Percentiles rank a stretch among this genome's conserved stretches.
phyloP scores from a whole-genome alignment of 64 coral and sea anemone genomes.

The Stichodactyla mertensii region DNA sequence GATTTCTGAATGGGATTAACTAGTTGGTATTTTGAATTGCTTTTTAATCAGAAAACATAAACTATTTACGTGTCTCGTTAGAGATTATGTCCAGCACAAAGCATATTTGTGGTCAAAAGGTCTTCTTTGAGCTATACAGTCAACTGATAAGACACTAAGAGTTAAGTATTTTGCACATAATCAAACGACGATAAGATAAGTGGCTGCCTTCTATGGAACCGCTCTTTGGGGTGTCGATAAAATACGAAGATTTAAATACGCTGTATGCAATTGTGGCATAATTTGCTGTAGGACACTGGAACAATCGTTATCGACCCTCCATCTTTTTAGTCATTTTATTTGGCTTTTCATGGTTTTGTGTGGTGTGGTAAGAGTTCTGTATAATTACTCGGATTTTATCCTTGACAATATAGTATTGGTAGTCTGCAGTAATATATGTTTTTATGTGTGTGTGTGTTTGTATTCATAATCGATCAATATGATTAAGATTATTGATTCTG shows the following conservation, averaged over 20 bases:
- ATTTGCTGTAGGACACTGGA: neutral
- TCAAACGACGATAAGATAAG: slow-evolving; percentile 8
- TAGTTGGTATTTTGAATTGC: slow-evolving; percentile 7
- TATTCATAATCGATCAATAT: neutral
- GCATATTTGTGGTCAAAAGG: slow-evolving; percentile 11
- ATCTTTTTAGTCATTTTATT: neutral
- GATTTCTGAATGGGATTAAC: slow-evolving; percentile 6
- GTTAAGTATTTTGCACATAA: slow-evolving; percentile 20
- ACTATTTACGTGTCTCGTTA: slow-evolving; percentile 3
- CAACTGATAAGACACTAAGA: neutral
- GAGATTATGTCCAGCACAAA: slow-evolving; percentile 1
- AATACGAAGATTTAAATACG: neutral
- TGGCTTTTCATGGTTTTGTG: neutral
- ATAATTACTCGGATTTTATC: neutral
- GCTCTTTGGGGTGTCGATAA: neutral
- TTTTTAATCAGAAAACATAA: slow-evolving; percentile 5
- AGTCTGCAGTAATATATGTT: neutral
- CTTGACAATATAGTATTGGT: neutral
- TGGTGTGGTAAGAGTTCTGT: neutral
- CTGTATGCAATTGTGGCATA: neutral
- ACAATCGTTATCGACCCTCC: neutral
- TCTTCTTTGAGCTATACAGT: neutral
- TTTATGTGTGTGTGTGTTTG: neutral
- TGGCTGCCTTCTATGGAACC: neutral
- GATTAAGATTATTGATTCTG: neutral